Percentiles rank a stretch among this genome's conserved stretches.
phyloP scores from a whole-genome alignment of 2,797 vertebrate species.

The Simalia tracyae region DNA sequence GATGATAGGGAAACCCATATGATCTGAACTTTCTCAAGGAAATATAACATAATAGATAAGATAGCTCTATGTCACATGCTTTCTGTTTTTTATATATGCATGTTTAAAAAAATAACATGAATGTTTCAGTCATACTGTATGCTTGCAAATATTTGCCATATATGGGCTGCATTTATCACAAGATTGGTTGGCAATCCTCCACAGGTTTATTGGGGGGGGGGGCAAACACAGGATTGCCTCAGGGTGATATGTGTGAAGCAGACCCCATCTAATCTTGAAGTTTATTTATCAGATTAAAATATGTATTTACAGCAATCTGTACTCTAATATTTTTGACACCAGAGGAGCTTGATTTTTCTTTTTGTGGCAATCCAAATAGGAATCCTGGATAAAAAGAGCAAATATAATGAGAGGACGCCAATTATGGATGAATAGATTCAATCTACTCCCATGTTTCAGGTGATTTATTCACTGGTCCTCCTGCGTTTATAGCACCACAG shows the following conservation, averaged over 20 bases:
- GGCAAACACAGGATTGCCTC: neutral
- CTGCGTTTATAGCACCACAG: slow-evolving; percentile 79
- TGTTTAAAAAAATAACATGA: neutral
- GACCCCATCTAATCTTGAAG: neutral
- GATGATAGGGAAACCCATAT: neutral
- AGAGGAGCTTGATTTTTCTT: slow-evolving; percentile 79
- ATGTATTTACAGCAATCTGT: slow-evolving; percentile 70
- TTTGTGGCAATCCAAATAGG: slow-evolving; percentile 81
- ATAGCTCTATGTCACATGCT: neutral
- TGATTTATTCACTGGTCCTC: slow-evolving; percentile 86
- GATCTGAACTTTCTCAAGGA: neutral
- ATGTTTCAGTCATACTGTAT: neutral
- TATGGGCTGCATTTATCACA: neutral
- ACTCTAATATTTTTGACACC: slow-evolving; percentile 79
- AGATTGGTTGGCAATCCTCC: neutral
- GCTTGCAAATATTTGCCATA: neutral
- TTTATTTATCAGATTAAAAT: slow-evolving; percentile 76
- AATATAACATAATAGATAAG: neutral
- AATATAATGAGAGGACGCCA: slow-evolving; percentile 82
- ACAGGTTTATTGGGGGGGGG: neutral
- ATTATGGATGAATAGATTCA: slow-evolving; percentile 86
- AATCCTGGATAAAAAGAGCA: slow-evolving; percentile 75
- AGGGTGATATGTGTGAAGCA: neutral
- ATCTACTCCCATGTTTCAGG: slow-evolving; percentile 85
- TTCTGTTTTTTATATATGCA: neutral